Conservation (phyloP, 2,113 vertebrate genomes). For the Melierax canorus region DNA sequence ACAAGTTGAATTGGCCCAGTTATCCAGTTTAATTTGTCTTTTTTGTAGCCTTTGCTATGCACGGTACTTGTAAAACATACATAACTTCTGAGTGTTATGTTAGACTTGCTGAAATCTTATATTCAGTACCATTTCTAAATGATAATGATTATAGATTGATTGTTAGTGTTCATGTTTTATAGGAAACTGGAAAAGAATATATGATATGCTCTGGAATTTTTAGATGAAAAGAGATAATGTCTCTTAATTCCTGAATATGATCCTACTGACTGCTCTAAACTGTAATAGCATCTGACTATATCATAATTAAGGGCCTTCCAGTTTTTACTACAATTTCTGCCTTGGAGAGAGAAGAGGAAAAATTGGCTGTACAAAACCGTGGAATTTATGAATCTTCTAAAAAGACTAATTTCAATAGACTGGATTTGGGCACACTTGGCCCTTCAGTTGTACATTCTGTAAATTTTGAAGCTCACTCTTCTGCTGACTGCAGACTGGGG, state of each 20-base stretch:
- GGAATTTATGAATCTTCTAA: not conserved
- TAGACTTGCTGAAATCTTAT: conserved; percentile 49
- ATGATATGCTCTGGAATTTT: conserved; percentile 31
- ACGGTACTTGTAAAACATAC: conserved; percentile 64
- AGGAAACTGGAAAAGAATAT: conserved; percentile 62
- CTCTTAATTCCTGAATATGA: conserved; percentile 9
- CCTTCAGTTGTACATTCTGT: not conserved
- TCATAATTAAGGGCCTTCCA: conserved; percentile 25
- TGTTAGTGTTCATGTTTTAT: conserved; percentile 60
- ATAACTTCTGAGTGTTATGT: conserved; percentile 55
- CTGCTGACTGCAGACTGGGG: not conserved
- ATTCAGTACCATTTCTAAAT: conserved; percentile 63
- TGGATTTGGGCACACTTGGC: not conserved
- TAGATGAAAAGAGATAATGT: not conserved
- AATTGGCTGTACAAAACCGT: not conserved
- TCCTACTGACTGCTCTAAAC: conserved; percentile 34
- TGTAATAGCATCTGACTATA: conserved; percentile 37
- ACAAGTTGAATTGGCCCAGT: conserved; percentile 67
- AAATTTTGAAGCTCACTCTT: not conserved
- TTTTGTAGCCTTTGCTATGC: conserved; percentile 69
- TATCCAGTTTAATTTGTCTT: conserved; percentile 60
- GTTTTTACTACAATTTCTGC: not conserved
- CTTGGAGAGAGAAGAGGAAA: conserved; percentile 9
- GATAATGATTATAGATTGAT: conserved; percentile 32
- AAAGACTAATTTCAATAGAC: not conserved